These are phyloP conservation scores for Tetropium fuscum DNA, from an alignment of 2,888 invertebrate genomes.

Conservation along the genomic window DNA sequence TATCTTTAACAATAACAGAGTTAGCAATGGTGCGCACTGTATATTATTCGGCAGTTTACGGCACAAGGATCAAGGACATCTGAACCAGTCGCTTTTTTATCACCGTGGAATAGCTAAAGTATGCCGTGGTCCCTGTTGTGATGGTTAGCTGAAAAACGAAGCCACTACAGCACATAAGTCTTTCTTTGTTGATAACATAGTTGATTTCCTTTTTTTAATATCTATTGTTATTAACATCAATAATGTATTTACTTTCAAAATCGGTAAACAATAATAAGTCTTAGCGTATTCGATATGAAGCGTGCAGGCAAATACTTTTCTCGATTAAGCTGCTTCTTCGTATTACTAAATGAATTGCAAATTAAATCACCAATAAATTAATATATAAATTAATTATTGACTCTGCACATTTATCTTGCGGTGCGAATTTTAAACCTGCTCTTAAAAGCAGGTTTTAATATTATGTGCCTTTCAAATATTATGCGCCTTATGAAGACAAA, in stretches of 20 bases:
- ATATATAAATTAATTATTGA: conserved; percentile 39
- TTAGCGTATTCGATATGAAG: conserved; percentile 3
- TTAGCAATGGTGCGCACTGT: too few relatives aligned
- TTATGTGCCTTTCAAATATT: neutral
- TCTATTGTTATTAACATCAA: too few relatives aligned
- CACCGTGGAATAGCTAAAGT: conserved; percentile 28
- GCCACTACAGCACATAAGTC: conserved; percentile 48
- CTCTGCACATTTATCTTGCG: conserved; percentile 17
- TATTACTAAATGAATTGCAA: conserved; percentile 39
- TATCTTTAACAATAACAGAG: too few relatives aligned
- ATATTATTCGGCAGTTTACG: conserved; percentile 50
- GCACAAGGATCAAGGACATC: conserved; percentile 52
- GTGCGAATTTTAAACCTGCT: too few relatives aligned
- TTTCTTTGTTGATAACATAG: conserved; percentile 47
- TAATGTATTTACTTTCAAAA: too few relatives aligned
- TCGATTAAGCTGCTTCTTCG: conserved; percentile 17
- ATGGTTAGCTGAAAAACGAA: conserved; percentile 34
- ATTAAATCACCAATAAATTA: conserved; percentile 36
- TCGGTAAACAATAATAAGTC: conserved; percentile 7
- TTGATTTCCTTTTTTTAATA: conserved; percentile 45
- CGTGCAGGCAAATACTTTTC: conserved; percentile 22
- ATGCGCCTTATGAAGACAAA: neutral
- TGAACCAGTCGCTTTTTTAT: conserved; percentile 46
- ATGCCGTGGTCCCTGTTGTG: conserved; percentile 30
- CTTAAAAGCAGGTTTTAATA: conserved; percentile 22